Evolutionary conservation across 2,113 vertebrate genomes (phyloP).

Genomic region (Zonotrichia leucophrys): DNA sequence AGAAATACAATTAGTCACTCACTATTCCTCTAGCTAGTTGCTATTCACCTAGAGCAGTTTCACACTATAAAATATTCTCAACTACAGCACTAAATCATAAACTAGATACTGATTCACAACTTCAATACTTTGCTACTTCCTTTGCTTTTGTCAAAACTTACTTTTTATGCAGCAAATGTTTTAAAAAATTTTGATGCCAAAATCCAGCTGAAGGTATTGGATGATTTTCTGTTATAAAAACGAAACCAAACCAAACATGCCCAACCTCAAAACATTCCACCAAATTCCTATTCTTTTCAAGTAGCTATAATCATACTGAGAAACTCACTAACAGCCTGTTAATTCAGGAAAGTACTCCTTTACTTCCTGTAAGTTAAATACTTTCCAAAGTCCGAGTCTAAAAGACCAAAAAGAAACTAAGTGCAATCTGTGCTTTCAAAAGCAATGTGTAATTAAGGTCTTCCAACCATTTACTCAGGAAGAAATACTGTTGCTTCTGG

Average conservation of each 20-base stretch:
- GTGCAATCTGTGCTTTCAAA: conserved; percentile 4
- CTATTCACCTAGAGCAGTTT: background rate
- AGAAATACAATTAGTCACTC: background rate
- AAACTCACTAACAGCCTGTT: background rate
- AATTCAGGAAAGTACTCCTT: background rate
- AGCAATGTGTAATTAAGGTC: conserved; percentile 1
- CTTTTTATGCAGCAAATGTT: background rate
- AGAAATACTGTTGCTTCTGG: conserved; percentile 17
- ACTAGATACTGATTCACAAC: background rate
- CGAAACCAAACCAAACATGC: background rate
- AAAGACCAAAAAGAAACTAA: background rate
- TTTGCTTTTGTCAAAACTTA: background rate
- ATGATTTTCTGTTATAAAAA: background rate
- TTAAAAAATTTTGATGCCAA: background rate
- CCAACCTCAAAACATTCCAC: background rate
- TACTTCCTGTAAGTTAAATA: background rate
- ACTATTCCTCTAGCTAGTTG: background rate
- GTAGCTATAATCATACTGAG: background rate
- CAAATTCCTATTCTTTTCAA: background rate
- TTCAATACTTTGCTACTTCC: background rate
- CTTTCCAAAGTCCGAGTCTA: background rate
- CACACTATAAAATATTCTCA: background rate
- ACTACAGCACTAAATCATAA: background rate
- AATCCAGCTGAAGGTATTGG: background rate
- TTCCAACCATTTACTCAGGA: background rate